Evolutionary conservation across 2,113 vertebrate species (phyloP), one percentile per base, ranked within the genome.

Genomic region (Engystomops pustulosus): DNA sequence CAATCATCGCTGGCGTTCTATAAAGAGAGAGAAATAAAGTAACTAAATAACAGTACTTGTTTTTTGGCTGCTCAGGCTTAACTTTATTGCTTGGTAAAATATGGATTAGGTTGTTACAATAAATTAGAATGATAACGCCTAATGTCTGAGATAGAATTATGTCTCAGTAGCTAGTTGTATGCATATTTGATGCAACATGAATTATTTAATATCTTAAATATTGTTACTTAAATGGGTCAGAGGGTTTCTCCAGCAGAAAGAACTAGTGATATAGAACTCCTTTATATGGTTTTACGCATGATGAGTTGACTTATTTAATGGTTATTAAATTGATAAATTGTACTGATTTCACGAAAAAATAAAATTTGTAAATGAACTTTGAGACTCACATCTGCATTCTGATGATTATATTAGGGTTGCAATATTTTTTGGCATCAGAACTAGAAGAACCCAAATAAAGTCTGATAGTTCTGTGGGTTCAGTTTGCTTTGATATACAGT

Each of bases 1-100:
- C 98, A 0, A 99, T 99, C 97, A 99, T 98, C 30, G 98, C 97
- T 0, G 98, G 98, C 30, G 97, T 99, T 92, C 98, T 99, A 90
- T 30, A 34, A 0, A 62, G 85, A n/a, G n/a, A n/a, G 81, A 67
- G 49, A 70, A 6, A 84, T 3, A 79, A 15, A 78, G 67, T 36
- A 20, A 78, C 3, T 34, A 17, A 20, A 0, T 0, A 41, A 15
- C n/a, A 4, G 9, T 23, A 20, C 38, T 12, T 6, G 25, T 1
- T 53, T 76, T 30, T 45, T 32, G 47, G 45, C 45, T 18, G 15
- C 25, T 75, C 17, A 34, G 30, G 32, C 4, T 51, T 1, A 20
- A 34, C 5, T 51, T 51, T 51, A 34, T 76, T 36, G 8, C 47
- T 32, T 53, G 72, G 45, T 76, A n/a, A 75, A 47, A 74, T 51